A percentile compares a stretch with the other conserved stretches of the same genome.
Conservation (phyloP, 2,888 invertebrate genomes). For the Rosalia funebris region DNA sequence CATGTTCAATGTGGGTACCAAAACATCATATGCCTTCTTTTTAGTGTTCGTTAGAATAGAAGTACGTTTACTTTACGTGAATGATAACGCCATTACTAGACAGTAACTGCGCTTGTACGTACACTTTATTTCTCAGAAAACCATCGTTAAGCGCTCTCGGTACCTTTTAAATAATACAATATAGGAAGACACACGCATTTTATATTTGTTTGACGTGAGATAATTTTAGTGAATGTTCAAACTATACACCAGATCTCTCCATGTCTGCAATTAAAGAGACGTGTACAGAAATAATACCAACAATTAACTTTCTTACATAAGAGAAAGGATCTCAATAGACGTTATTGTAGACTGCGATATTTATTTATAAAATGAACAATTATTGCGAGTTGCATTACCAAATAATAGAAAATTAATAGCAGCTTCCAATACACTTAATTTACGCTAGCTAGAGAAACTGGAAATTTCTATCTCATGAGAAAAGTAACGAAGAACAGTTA, state of each 20-base stretch:
- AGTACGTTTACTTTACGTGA: too few species aligned
- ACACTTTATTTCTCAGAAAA: neutral
- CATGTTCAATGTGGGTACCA: too few species aligned
- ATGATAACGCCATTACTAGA: too few species aligned
- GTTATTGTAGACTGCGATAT: slow-evolving; percentile 1
- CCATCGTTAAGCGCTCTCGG: neutral
- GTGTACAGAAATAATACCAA: slow-evolving; percentile 20
- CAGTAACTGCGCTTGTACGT: too few species aligned
- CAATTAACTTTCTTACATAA: slow-evolving; percentile 33
- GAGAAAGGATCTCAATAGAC: slow-evolving; percentile 28
- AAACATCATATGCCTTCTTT: too few species aligned
- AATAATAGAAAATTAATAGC: neutral
- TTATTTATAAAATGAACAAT: neutral
- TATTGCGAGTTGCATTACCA: neutral
- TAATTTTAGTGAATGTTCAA: slow-evolving; percentile 30
- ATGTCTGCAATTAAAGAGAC: slow-evolving; percentile 18
- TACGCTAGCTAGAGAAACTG: too few species aligned
- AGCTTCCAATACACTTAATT: neutral
- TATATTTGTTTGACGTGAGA: slow-evolving; percentile 13
- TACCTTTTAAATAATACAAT: neutral
- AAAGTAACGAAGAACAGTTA: too few species aligned
- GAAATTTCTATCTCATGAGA: too few species aligned
- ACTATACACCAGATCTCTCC: neutral
- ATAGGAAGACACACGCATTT: slow-evolving; percentile 5
- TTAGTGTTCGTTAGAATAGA: too few species aligned